phyloP scores from a whole-genome alignment of 2,113 vertebrate species.

The Cepphus grylle region DNA sequence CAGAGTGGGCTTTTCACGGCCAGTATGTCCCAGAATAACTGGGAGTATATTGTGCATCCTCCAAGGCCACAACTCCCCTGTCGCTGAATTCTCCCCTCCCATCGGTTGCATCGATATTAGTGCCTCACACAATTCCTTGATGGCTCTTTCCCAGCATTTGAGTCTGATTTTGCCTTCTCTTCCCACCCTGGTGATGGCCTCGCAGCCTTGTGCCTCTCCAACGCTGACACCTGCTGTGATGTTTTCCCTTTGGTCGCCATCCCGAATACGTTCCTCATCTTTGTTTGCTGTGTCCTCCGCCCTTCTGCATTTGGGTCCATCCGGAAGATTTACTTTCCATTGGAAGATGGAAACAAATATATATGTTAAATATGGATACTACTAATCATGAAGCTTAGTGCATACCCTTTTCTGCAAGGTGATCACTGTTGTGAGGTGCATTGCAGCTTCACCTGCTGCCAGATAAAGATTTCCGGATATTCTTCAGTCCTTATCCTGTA shows the following conservation, averaged over 20 bases:
- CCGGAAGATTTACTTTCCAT: not conserved
- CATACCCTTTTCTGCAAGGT: not conserved
- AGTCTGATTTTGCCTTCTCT: not conserved
- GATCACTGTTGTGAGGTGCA: not conserved
- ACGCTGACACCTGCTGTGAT: fast-evolving
- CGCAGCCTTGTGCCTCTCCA: not conserved
- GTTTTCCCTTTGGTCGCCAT: not conserved
- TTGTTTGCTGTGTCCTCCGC: not conserved
- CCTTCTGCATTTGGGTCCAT: not conserved
- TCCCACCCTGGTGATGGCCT: not conserved
- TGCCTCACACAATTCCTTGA: not conserved
- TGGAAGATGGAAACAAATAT: not conserved
- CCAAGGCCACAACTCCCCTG: not conserved
- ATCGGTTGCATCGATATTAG: not conserved
- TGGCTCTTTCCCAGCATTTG: not conserved
- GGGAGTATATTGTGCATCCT: not conserved
- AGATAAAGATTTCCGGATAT: not conserved
- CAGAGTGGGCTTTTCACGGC: not conserved
- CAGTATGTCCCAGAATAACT: not conserved
- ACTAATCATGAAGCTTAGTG: not conserved
- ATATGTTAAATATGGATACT: not conserved
- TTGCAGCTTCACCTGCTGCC: not conserved
- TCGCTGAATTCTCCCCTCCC: not conserved
- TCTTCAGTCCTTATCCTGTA: not conserved
- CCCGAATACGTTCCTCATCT: fast-evolving